A percentile compares a stretch with the other conserved stretches of the same genome.
Conservation (phyloP, 2,797 vertebrate genomes). For the Dipus sagitta region DNA sequence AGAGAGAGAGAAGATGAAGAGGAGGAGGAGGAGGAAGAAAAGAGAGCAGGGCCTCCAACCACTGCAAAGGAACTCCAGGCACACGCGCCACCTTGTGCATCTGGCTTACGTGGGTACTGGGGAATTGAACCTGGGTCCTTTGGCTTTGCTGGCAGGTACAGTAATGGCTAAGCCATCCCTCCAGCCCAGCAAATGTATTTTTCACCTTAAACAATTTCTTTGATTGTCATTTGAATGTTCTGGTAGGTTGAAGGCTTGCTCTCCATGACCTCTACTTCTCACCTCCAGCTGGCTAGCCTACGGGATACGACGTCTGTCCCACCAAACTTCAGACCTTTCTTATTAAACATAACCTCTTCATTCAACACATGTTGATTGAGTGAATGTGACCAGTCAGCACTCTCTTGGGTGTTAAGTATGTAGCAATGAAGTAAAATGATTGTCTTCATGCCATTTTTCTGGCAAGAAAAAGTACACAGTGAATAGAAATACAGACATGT, state of each 20-base stretch:
- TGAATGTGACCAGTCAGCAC: not conserved
- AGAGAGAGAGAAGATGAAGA: no score
- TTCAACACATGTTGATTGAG: not conserved
- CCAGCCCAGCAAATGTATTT: not conserved
- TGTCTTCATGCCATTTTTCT: not conserved
- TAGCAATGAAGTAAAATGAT: not conserved
- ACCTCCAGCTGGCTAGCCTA: not conserved
- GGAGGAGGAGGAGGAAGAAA: no score
- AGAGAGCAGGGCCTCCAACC: no score
- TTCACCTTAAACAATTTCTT: conserved; percentile 10
- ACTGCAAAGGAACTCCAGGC: no score
- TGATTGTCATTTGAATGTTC: not conserved
- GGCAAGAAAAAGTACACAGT: not conserved
- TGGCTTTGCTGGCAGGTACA: no score
- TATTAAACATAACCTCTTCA: not conserved
- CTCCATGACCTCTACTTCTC: not conserved
- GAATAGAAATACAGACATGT: not conserved
- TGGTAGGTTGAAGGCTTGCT: not conserved
- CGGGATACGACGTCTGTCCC: not conserved
- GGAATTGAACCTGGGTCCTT: no score
- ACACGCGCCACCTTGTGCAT: no score
- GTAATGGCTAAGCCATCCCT: no score
- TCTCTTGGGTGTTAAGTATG: not conserved
- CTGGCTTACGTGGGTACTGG: no score
- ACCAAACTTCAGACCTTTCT: not conserved